Evolutionary conservation across 2,797 vertebrate genomes (phyloP).

Genomic region (Coracias cyanogaster): DNA sequence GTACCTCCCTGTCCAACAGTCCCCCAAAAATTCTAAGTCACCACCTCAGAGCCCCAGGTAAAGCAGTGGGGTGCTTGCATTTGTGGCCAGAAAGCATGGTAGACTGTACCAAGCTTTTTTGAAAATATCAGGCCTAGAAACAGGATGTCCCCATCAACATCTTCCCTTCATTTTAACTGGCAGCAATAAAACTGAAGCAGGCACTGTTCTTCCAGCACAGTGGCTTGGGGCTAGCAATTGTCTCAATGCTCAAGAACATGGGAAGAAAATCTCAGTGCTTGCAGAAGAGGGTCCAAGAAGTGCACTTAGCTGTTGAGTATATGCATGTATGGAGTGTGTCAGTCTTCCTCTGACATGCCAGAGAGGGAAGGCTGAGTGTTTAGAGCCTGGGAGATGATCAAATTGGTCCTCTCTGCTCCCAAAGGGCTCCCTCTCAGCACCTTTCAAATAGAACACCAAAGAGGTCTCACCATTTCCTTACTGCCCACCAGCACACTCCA

Average conservation of each 20-base stretch:
- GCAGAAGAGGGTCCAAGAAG: background rate
- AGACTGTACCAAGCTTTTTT: background rate
- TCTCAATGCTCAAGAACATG: background rate
- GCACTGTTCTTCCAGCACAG: background rate
- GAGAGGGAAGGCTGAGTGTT: background rate
- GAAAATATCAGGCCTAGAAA: background rate
- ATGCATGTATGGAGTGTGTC: rapidly evolving
- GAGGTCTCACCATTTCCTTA: background rate
- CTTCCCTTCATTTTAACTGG: slow-evolving; percentile 1
- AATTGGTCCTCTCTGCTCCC: background rate
- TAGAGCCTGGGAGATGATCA: background rate
- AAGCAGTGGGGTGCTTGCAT: background rate
- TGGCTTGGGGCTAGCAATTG: background rate
- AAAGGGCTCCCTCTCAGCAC: background rate
- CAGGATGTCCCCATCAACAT: background rate
- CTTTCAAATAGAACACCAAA: slow-evolving; percentile 5
- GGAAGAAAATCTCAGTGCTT: background rate
- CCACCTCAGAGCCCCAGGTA: background rate
- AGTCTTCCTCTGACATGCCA: background rate
- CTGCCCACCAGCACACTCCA: background rate
- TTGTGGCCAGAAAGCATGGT: background rate
- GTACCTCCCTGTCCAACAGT: background rate
- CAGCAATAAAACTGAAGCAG: background rate
- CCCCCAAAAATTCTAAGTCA: rapidly evolving
- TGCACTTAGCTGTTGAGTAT: background rate